Conservation (phyloP, 2,888 invertebrate genomes). For the Drosophila trichaetosa region DNA sequence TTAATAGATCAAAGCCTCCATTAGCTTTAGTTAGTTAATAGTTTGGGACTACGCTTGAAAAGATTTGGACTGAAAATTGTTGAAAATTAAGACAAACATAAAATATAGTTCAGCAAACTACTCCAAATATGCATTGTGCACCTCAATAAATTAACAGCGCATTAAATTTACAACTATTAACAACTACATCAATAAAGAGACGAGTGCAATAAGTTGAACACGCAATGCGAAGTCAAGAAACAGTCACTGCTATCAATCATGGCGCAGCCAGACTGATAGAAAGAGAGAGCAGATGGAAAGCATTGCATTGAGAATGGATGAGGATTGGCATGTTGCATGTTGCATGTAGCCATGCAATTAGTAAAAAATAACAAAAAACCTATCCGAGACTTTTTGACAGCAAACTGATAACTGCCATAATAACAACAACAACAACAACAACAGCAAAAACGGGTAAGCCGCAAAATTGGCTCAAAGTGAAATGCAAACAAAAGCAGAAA, state of each 20-base stretch:
- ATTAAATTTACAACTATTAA: constrained; percentile 57
- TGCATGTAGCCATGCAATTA: constrained; percentile 69
- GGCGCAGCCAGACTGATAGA: constrained; percentile 19
- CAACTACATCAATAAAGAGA: constrained; percentile 28
- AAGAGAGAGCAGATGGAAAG: constrained; percentile 1
- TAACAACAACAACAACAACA: constrained; percentile 11
- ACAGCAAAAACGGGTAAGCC: constrained; percentile 12
- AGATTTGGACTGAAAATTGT: constrained; percentile 7
- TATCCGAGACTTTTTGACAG: constrained; percentile 53
- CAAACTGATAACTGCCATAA: constrained; percentile 53
- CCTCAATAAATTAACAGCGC: constrained; percentile 68
- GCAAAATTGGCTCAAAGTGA: constrained; percentile 64
- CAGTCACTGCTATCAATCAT: constrained; percentile 58
- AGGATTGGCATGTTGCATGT: constrained; percentile 48
- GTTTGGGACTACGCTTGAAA: constrained; percentile 5
- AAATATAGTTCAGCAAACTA: constrained; percentile 28
- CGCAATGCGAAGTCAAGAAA: constrained; percentile 44
- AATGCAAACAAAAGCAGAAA: constrained; percentile 48
- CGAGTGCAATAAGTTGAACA: constrained; percentile 31
- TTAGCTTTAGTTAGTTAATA: constrained; percentile 8
- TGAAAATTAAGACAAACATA: constrained; percentile 5
- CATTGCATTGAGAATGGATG: constrained; percentile 16
- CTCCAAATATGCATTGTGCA: constrained; percentile 36
- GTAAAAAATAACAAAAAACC: constrained; percentile 26
- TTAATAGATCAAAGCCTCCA: neutral